Base-by-base conservation (phyloP, 2,113 vertebrate species). In the Malurus cyaneus region DNA sequence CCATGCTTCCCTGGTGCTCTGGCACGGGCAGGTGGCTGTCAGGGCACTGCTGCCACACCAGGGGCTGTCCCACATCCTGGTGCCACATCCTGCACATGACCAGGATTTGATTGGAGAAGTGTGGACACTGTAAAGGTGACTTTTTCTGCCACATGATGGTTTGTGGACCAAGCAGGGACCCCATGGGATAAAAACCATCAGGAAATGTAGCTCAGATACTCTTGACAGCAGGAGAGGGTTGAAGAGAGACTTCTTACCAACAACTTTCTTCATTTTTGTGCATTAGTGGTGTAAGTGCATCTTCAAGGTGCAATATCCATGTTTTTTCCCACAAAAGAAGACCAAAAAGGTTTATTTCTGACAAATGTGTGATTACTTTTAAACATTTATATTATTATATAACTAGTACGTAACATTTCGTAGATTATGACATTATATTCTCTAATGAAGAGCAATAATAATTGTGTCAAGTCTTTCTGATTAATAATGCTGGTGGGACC, bases 121-220 rank as follows among this genome's bases (percentile, higher is more conserved):
- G 18, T 1, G 12, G 34, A 5, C 12, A 36, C 13, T 12, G 46
- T n/a, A 64, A 71, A 41, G 20, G 46, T 32, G 47, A 41, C 16
- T 23, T 2, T 56, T 78, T 64, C 39, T 80, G 71, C 36, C 73
- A 1, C 20, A 0, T 14, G 26, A 14, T 57, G 19, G 28, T 53
- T 34, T 4, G 2, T 34, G 46, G 56, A 50, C 9, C 0, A 0
- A 56, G 12, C 15, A 65, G 23, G 34, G 28, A 47, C 9, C 12
- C 34, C 8, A 8, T 13, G 46, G 74, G 16, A n/a, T 67, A 32
- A 36, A 88, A 60, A 5, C 6, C 59, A 21, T 19, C 24, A 50
- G 47, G 62, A 52, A 86, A 52, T 0, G 0, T 41, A 78, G 25
- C 60, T 80, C 19, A 36, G 41, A 12, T 49, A 4, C 41, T 57